Evolutionary conservation across 2,113 vertebrate species (phyloP), one percentile per base, ranked within the genome.

Genomic region (Loxodonta africana): DNA sequence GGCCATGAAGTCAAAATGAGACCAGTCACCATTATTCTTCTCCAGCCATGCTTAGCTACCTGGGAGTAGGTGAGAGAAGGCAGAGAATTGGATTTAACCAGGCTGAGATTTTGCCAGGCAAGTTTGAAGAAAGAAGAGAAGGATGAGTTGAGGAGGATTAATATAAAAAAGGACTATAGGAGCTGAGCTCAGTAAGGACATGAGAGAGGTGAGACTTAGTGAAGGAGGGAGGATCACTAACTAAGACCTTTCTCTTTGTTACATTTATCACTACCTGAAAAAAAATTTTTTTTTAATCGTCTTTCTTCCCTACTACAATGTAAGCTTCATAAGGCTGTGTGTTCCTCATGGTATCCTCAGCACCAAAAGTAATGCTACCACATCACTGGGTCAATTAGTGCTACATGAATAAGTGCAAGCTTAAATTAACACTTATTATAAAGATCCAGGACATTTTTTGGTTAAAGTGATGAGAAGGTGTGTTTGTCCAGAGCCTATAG

Each of bases 41-140:
- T 78, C 23, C 48, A 86, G 74, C 85, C 60, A 73, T 44, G 51
- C 88, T 90, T 71, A 74, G 41, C 53, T 73, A 37, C 46, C 12
- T 37, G 63, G 51, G 67, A 77, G 9, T 33, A 90, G 21, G 21
- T 89, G 12, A 81, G 48, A 67, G 41, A 9, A 30, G 14, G 37
- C 41, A 48, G 23, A 88, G 48, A 41, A n/a, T 74, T 44, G 41
- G 25, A 33, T 62, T 87, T 92, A 92, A 88, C 14, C 33, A 78
- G 15, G 60, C 69, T 83, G 62, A 30, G 44, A 51, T 83, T 91
- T 93, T 89, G 48, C 69, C 37, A 90, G 67, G 87, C 30, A 93
- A 53, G 14, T 51, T 33, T 21, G 23, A 48, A 71, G 4, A 77
- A 46, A 73, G 67, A 65, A 81, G 41, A 94, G 57, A 86, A 89